phyloP scores from a whole-genome alignment of 2,797 vertebrate genomes.

The Eurystomus glaucurus region DNA sequence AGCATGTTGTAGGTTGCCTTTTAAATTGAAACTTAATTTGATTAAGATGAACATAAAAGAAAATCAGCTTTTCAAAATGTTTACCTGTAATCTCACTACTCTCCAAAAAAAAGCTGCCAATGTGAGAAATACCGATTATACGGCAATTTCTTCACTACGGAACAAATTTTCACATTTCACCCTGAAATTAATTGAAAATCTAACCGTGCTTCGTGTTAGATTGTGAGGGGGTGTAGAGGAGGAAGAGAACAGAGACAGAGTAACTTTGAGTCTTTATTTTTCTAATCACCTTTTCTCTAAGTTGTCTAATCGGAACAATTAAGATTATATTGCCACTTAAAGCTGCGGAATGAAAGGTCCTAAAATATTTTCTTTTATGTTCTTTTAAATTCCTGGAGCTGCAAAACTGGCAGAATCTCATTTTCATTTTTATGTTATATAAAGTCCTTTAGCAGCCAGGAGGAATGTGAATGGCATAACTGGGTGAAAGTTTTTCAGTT shows the following conservation, averaged over 20 bases:
- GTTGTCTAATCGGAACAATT: conserved; percentile 64
- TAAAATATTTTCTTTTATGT: conserved; percentile 87
- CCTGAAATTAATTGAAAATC: conserved; percentile 43
- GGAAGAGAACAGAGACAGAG: background rate
- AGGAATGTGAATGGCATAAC: conserved; percentile 84
- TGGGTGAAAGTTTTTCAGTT: conserved; percentile 73
- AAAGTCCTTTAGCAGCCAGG: conserved; percentile 79
- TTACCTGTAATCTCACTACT: background rate
- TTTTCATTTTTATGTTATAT: conserved; percentile 81
- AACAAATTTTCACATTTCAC: background rate
- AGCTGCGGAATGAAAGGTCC: conserved; percentile 58
- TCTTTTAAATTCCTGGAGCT: conserved; percentile 82
- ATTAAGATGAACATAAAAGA: conserved; percentile 87
- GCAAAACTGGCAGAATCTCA: conserved; percentile 81
- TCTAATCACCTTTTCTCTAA: conserved; percentile 51
- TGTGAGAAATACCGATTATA: background rate
- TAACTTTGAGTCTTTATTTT: background rate
- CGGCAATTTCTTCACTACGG: background rate
- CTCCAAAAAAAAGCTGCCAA: background rate
- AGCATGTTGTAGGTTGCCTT: conserved; percentile 81
- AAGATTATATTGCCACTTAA: conserved; percentile 51
- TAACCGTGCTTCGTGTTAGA: background rate
- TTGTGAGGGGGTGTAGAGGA: background rate
- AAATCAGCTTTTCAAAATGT: conserved; percentile 61
- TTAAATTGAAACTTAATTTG: conserved; percentile 75